phyloP scores from a whole-genome alignment of 2,797 vertebrate species.

The Brachyalestes nurse region DNA sequence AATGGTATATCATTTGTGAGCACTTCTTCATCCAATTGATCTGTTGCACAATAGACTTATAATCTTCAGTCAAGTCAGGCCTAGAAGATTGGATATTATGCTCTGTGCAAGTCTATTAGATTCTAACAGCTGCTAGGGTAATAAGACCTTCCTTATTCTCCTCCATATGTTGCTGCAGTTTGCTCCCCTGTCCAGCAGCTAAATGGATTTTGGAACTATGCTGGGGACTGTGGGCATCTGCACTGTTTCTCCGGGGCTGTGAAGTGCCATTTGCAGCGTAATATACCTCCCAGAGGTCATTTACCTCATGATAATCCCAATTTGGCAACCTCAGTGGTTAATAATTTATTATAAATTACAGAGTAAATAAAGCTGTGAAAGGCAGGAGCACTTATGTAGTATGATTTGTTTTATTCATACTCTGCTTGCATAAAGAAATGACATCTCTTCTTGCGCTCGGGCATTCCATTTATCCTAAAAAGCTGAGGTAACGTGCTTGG shows the following conservation, averaged over 20 bases:
- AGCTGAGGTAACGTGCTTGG: neutral
- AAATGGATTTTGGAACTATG: conserved; percentile 48
- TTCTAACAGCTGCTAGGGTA: conserved; percentile 42
- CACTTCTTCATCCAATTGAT: conserved; percentile 6
- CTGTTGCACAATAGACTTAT: conserved; percentile 10
- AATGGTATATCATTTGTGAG: neutral
- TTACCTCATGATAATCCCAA: conserved; percentile 49
- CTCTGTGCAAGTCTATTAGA: conserved; percentile 7
- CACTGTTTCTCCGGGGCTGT: conserved; percentile 48
- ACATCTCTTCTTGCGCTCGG: neutral
- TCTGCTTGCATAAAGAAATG: neutral
- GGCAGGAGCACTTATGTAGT: neutral
- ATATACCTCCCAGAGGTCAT: conserved; percentile 57
- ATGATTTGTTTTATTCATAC: neutral
- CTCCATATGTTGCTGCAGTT: conserved; percentile 24
- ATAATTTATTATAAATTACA: conserved; percentile 54
- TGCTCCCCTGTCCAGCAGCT: conserved; percentile 41
- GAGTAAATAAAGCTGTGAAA: conserved; percentile 31
- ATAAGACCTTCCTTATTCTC: conserved; percentile 38
- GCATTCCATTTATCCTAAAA: neutral
- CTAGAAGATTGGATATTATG: conserved; percentile 6
- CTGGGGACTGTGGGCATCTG: conserved; percentile 44
- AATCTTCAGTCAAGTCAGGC: conserved; percentile 5
- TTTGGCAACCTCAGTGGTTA: conserved; percentile 45
- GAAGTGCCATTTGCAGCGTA: conserved; percentile 54